Base-by-base conservation (phyloP, 2,888 invertebrate genomes). In the Caenorhabditis sulstoni region DNA sequence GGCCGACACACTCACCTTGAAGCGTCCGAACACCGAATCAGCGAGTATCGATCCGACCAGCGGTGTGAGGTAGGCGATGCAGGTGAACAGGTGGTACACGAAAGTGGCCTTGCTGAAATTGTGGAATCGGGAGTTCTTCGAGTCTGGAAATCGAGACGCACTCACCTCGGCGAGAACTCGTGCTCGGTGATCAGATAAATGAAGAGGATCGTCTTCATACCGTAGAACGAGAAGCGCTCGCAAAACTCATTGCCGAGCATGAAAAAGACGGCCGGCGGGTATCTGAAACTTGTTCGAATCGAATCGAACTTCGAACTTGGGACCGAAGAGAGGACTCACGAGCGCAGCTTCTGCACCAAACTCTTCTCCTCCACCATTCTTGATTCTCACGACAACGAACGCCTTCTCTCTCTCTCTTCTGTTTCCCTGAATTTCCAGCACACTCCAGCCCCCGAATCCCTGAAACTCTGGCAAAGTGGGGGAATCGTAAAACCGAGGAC, bases 241-340 rank as follows among this genome's bases (percentile, higher is more conserved):
- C 98, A 98, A 91, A 98, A 97, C 91, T 98, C 98, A 94, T 96
- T 97, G 91, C 94, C 94, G 83, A 98, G 93, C 89, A 98, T 97
- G 92, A 96, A 97, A 88, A 94, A 95, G 16, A 97, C 94, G 29
- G 81, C 75, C 22, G 79, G 77, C 11, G 85, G 85, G 65, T 84
- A 85, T 12, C 84, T 85, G 68, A 52, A 79, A 81, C 14, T 44
- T n/a, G n/a, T n/a, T n/a, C n/a, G n/a, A n/a, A n/a, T n/a, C n/a
- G n/a, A n/a, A n/a, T n/a, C n/a, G n/a, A n/a, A n/a, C n/a, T n/a
- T 59, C 9, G 49, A 49, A n/a, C 41, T 50, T 3, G n/a, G n/a
- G n/a, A n/a, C n/a, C n/a, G n/a, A n/a, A n/a, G n/a, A 18, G n/a
- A 16, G 22, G 41, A 73, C 79, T 73, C 14, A 79, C 74, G 74